Evolutionary conservation across 1,140 invertebrate genomes (phyloP), one percentile per base, ranked within the genome.

Genomic region (Sweltsa coloradensis): DNA sequence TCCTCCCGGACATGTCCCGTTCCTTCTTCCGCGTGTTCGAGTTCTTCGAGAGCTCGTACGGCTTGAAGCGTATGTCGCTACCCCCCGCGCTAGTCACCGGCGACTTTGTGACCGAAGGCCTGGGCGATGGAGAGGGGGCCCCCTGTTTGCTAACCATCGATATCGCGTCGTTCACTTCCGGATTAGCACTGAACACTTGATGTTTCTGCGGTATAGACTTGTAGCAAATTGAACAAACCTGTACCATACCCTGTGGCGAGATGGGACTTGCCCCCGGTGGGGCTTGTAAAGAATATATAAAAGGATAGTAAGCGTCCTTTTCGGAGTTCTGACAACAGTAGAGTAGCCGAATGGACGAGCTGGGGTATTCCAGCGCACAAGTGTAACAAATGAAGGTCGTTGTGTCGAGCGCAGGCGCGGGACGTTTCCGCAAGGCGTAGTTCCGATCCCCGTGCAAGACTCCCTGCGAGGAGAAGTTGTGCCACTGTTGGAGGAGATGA

Each of bases 361-460:
- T 83, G 47, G 81, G 77, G 60, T 82, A 81, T 60, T 84, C 78
- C 50, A 79, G 70, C 21, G 84, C 83, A 69, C 89, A 93, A 37
- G 85, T 88, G 63, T 89, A 93, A 68, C 89, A 93, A 23, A 90
- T 79, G 63, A 90, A 90, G 46, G 77, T 83, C 11, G 83, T 79
- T 2, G 74, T 72, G 55, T 82, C 80, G 21, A 76, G 63, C 5
- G 69, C 60, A 4, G 78, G 71, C 11, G 76, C 72, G 27, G 80
- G 77, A 22, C 83, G 71, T 62, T 86, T 87, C 36, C 85, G 72
- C 43, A 90, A 66, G 22, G 77, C 76, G 65, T 90, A 91, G 53
- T 83, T 79, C 21, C 87, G 74, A 57, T 89, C 83, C 52, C 71
- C 64, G 50, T 85, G 81, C 2, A 81, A 75, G 48, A 85, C 73